These are phyloP conservation scores for Corythaixoides concolor DNA, from an alignment of 2,113 vertebrate species.

Conservation along the genomic window DNA sequence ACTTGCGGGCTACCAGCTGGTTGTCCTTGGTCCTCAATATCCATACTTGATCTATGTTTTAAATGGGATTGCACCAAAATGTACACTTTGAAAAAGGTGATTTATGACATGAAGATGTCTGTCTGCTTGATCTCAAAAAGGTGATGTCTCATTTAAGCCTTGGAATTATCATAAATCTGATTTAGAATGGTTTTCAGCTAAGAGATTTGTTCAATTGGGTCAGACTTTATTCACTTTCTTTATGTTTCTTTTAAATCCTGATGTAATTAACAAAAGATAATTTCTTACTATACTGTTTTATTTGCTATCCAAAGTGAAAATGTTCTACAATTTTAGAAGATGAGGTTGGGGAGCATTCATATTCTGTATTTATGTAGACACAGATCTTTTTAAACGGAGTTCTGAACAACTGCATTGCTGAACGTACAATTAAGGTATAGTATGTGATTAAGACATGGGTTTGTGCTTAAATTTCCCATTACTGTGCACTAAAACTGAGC, in stretches of 20 bases:
- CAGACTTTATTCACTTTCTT: not conserved
- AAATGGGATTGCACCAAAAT: not conserved
- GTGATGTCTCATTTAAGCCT: not conserved
- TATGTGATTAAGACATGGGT: not conserved
- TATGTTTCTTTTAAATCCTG: constrained; percentile 41
- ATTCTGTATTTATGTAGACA: not conserved
- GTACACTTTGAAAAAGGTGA: not conserved
- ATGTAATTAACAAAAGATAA: constrained; percentile 44
- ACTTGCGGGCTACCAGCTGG: not conserved
- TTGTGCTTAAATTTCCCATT: not conserved
- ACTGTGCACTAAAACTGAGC: not conserved
- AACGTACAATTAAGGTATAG: not conserved
- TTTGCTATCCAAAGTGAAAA: not conserved
- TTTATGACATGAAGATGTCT: not conserved
- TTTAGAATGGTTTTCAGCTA: constrained; percentile 19
- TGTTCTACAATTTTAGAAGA: not conserved
- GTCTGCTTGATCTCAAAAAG: not conserved
- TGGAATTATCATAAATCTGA: constrained; percentile 5
- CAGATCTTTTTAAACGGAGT: not conserved
- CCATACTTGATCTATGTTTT: not conserved
- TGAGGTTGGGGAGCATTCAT: not conserved
- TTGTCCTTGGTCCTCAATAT: not conserved
- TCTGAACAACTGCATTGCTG: not conserved
- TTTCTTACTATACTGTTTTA: constrained; percentile 10
- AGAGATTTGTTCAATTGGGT: constrained; percentile 30